Conservation (phyloP, 1,140 invertebrate species). For the Hetaerina americana region DNA sequence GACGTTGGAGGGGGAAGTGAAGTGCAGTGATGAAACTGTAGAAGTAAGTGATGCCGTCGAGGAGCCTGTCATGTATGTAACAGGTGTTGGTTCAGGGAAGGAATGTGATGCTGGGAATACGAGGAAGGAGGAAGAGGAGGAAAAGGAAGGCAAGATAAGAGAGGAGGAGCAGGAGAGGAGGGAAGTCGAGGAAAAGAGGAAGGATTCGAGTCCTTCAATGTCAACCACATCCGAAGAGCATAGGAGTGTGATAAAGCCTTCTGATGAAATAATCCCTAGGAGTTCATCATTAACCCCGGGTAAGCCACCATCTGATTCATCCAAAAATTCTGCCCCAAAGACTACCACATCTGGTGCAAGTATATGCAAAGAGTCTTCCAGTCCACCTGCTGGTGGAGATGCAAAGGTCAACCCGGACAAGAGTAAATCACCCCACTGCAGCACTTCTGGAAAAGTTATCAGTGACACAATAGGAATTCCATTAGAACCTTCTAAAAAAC, state of each 20-base stretch:
- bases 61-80: slow-evolving; percentile 55
- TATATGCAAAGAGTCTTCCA: background rate
- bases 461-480: background rate
- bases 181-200: background rate
- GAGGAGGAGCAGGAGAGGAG: background rate
- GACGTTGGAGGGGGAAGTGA: slow-evolving; percentile 10
- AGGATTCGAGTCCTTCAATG: too few species aligned
- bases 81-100: slow-evolving; percentile 54
- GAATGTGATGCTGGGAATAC: slow-evolving; percentile 46
- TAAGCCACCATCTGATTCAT: background rate
- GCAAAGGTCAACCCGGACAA: background rate
- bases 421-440: background rate
- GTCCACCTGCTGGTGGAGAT: too few species aligned
- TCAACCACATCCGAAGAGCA: too few species aligned
- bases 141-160: background rate
- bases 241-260: too few species aligned
- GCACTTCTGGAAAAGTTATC: background rate
- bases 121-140: slow-evolving; percentile 5
- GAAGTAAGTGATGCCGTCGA: slow-evolving; percentile 53
- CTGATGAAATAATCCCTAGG: too few species aligned
- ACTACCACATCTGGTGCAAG: background rate
- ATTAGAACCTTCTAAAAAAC: background rate
- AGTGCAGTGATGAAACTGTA: slow-evolving; percentile 21
- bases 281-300: too few species aligned
- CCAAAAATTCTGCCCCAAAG: background rate